Evolutionary conservation across 2,888 invertebrate species (phyloP).

Genomic region (Liopterus haemorrhoidalis): DNA sequence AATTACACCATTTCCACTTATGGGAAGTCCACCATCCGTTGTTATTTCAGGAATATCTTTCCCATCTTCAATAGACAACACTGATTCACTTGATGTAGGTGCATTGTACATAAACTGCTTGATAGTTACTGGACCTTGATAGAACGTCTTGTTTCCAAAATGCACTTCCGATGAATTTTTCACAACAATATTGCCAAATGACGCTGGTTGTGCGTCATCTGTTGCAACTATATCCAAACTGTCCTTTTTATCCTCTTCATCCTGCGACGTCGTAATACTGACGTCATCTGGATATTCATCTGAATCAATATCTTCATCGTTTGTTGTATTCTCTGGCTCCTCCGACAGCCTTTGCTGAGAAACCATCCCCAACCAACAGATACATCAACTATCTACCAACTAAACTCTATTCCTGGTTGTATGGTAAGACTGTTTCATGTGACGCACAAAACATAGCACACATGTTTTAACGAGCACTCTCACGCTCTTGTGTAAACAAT

Average conservation of each 20-base stretch:
- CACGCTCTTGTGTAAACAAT: no score
- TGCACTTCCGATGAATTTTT: constrained; percentile 66
- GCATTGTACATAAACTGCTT: constrained; percentile 59
- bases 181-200: constrained; percentile 59
- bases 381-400: no score
- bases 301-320: constrained; percentile 4
- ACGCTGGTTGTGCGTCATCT: constrained; percentile 35
- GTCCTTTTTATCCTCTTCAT: constrained; percentile 24
- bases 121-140: constrained; percentile 72
- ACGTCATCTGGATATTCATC: constrained; percentile 16
- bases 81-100: constrained; percentile 32
- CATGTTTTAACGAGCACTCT: no score
- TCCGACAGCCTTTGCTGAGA: constrained; percentile 15
- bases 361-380: constrained; percentile 20
- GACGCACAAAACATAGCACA: no score
- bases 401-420: no score
- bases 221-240: constrained; percentile 23
- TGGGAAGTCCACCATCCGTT: no score
- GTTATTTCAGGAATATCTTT: constrained; percentile 14
- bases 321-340: constrained; percentile 14
- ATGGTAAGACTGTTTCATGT: no score
- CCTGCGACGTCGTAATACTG: constrained; percentile 15
- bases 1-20: no score
- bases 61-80: constrained; percentile 28
- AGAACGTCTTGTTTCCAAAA: constrained; percentile 70